Conservation (phyloP, 2,797 vertebrate genomes). For the Vultur gryphus region DNA sequence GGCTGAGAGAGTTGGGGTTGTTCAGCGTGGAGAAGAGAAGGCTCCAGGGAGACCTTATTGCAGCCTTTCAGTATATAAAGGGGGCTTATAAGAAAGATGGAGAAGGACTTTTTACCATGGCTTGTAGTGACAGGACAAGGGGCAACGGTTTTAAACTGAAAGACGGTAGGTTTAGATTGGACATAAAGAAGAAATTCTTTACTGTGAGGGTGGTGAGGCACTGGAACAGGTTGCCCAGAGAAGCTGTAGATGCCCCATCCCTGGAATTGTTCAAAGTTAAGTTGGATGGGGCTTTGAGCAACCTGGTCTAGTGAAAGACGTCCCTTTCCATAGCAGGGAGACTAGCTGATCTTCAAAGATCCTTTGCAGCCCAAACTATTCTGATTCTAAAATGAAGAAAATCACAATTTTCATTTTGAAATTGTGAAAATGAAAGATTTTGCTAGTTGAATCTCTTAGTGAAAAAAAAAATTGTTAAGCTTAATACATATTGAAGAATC, state of each 20-base stretch:
- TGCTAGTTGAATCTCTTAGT: neutral
- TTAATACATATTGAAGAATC: neutral
- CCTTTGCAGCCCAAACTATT: neutral
- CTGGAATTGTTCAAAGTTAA: neutral
- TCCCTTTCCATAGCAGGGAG: neutral
- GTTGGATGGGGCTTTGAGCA: neutral
- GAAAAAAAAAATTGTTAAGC: neutral
- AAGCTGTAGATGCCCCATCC: neutral
- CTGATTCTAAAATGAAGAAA: neutral
- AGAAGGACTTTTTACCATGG: neutral
- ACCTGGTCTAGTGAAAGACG: neutral
- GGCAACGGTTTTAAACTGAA: neutral
- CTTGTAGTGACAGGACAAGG: neutral
- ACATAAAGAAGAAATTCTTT: neutral
- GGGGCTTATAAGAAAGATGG: neutral
- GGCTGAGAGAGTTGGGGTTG: neutral
- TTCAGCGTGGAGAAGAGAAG: neutral
- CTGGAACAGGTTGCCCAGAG: neutral
- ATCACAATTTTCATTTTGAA: neutral
- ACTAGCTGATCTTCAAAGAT: neutral
- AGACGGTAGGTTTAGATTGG: neutral
- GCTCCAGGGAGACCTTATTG: neutral
- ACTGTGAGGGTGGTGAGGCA: neutral
- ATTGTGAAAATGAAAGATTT: neutral
- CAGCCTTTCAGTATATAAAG: neutral